A percentile compares a stretch with the other conserved stretches of the same genome.
Evolutionary conservation across 2,113 vertebrate species (phyloP).

Genomic region (Pheucticus melanocephalus): DNA sequence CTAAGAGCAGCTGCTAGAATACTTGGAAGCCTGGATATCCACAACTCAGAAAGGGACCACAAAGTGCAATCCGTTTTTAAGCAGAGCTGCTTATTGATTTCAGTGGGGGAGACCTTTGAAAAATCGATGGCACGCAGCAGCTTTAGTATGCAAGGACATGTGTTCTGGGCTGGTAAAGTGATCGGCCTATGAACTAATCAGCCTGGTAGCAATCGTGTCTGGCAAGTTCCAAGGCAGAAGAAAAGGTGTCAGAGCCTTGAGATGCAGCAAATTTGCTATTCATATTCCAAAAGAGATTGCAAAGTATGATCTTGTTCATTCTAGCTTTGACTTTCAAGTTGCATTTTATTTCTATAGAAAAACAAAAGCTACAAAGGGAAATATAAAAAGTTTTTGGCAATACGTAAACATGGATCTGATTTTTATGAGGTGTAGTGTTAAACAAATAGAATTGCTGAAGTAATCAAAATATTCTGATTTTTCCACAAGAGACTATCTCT

Average conservation of each 20-base stretch:
- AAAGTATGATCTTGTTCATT: neutral
- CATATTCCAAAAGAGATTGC: neutral
- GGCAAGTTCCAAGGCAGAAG: neutral
- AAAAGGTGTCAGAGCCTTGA: neutral
- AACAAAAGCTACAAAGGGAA: neutral
- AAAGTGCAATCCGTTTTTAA: slow-evolving; percentile 24
- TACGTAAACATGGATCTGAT: neutral
- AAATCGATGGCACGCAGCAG: slow-evolving; percentile 26
- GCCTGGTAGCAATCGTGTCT: neutral
- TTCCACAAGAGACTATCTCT: neutral
- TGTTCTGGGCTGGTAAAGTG: neutral
- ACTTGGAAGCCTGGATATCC: neutral
- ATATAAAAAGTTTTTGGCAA: neutral
- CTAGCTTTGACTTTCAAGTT: neutral
- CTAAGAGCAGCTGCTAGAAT: neutral
- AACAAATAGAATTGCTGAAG: neutral
- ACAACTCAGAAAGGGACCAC: neutral
- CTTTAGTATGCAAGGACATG: neutral
- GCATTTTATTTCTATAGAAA: neutral
- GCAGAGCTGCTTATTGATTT: slow-evolving; percentile 44
- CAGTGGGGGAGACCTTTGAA: neutral
- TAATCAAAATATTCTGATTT: neutral
- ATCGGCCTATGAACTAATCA: neutral
- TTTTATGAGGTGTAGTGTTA: neutral
- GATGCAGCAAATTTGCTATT: neutral